Percentiles rank a stretch among this genome's conserved stretches.
These are phyloP conservation scores for Phocoena sinus DNA, from an alignment of 2,113 vertebrate species.

Conservation along the genomic window DNA sequence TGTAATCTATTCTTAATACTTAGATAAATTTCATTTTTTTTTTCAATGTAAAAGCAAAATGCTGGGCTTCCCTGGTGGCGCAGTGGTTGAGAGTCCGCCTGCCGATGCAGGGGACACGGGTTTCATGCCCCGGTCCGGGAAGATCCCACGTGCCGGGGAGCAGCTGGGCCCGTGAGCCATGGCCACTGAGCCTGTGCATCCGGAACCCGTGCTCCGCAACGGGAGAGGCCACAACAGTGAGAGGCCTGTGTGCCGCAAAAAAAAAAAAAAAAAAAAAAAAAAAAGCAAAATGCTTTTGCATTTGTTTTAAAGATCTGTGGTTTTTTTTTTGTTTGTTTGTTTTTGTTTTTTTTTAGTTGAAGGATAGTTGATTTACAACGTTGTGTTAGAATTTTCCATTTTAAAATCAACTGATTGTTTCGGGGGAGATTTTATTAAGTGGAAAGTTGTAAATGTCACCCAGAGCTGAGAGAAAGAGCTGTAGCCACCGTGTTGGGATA, in stretches of 20 bases:
- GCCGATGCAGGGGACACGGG: no score
- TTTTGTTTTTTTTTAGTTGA: no score
- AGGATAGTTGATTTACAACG: not conserved
- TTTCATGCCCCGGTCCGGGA: no score
- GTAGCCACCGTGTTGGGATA: rapidly evolving
- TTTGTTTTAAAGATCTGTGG: not conserved
- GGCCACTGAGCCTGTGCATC: no score
- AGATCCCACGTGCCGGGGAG: no score
- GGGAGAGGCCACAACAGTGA: no score
- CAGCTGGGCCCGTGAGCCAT: no score
- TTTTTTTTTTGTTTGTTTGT: not conserved
- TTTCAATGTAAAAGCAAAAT: not conserved
- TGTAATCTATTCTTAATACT: not conserved
- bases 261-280: no score
- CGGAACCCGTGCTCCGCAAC: no score
- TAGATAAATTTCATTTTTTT: not conserved
- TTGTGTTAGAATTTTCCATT: not conserved
- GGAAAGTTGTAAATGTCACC: not conserved
- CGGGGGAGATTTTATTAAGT: not conserved
- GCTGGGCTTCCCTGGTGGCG: no score
- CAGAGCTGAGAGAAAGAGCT: not conserved
- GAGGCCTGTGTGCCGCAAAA: no score
- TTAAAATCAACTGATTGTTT: not conserved
- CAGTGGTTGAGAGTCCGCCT: no score
- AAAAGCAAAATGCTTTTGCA: not conserved